Evolutionary conservation across 1,140 invertebrate genomes (phyloP).

Genomic region (Anthonomus grandis): DNA sequence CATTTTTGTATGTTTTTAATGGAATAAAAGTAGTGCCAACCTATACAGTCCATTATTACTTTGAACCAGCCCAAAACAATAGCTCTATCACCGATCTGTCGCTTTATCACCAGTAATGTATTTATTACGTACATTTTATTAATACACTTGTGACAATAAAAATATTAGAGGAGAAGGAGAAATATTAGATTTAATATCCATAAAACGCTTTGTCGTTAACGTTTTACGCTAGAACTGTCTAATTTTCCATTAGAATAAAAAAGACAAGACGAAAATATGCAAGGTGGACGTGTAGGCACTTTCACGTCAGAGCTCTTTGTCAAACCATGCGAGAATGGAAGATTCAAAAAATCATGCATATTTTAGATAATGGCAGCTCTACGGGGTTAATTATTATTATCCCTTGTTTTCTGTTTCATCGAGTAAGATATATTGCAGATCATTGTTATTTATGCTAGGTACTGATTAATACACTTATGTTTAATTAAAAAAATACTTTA

Average conservation of each 20-base stretch:
- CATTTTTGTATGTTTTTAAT: no score
- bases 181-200: no score
- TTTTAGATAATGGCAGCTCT: background rate
- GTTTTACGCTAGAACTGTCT: background rate
- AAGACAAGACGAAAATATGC: background rate
- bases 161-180: no score
- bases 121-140: background rate
- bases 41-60: no score
- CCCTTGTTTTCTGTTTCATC: background rate
- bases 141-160: background rate
- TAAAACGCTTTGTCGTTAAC: background rate
- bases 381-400: background rate
- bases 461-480: background rate
- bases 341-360: background rate
- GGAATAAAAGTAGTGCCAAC: no score
- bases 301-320: background rate
- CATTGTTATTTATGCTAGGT: background rate
- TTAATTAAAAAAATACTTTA: background rate
- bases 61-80: no score
- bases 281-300: background rate
- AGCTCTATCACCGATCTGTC: background rate
- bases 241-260: background rate
- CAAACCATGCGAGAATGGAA: background rate
- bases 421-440: background rate
- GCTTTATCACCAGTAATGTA: background rate